Base-by-base conservation (phyloP, 2,113 vertebrate genomes). In the Cygnus atratus region DNA sequence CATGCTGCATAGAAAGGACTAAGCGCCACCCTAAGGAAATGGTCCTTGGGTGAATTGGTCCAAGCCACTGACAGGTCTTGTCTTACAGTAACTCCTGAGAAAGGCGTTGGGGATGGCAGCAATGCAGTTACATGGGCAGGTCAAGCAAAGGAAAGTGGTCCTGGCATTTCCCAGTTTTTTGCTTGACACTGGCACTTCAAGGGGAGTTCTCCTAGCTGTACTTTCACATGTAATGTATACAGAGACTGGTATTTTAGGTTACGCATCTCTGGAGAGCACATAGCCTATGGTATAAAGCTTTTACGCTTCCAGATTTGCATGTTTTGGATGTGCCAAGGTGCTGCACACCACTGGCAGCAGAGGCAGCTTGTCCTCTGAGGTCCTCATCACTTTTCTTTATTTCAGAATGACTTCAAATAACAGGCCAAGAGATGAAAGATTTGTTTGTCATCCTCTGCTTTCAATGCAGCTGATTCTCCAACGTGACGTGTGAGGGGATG, bases 401-500 rank as follows among this genome's bases (percentile, higher is more conserved):
- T 85, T 91, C 63, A 35, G 41, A 70, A 52, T 28, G 9, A 29
- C 35, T 35, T 24, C 54, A 31, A 91, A 67, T n/a, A 81, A 33
- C 0, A 11, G 80, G 29, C 15, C 24, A 39, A 46, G 35, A 83
- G 59, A 62, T 4, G 5, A 50, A 91, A n/a, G 52, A 72, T 67
- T 71, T 74, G 20, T 7, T 59, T 55, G 25, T 21, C 83, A 39
- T 33, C 18, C 39, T 26, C 58, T 18, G 20, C 21, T 91, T 86
- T 90, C 13, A 31, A 0, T 61, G 33, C 19, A 82, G 14, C 52
- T 20, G 4, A 10, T 57, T 83, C 25, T 66, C 33, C 46, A 54
- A 13, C 33, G 6, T 65, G 8, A n/a, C 0, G 0, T 41, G 4
- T 68, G 72, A 52, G 29, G 19, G 43, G 44, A 67, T 52, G 19